Percentiles rank a stretch among this genome's conserved stretches.
Conservation (phyloP, 2,113 vertebrate genomes). For the Lasiurus borealis region DNA sequence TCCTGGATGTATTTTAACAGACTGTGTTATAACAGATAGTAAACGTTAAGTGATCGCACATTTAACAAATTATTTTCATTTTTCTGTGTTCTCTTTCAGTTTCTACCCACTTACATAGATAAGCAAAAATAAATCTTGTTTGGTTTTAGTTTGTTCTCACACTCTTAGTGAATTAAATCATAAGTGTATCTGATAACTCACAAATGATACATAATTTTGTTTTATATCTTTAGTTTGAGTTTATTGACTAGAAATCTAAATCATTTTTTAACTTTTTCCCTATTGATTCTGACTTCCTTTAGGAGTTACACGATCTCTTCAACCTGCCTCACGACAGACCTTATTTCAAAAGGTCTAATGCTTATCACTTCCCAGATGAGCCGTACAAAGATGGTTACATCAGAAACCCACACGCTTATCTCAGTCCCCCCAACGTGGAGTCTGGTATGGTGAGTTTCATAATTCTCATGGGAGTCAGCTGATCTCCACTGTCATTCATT, state of each 20-base stretch:
- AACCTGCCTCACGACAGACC: slow-evolving; percentile 92
- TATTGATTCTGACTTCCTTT: slow-evolving; percentile 59
- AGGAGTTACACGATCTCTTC: slow-evolving; percentile 94
- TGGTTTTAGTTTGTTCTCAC: slow-evolving; percentile 9
- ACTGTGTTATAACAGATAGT: not conserved
- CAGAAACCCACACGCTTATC: slow-evolving; percentile 92
- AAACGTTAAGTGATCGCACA: not conserved
- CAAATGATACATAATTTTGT: not conserved
- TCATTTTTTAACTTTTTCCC: slow-evolving; percentile 31
- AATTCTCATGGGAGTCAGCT: slow-evolving; percentile 33
- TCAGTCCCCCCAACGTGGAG: slow-evolving; percentile 90
- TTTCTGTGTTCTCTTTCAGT: not conserved
- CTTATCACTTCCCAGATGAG: slow-evolving; percentile 94
- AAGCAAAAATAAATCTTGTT: slow-evolving; percentile 20
- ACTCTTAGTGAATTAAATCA: slow-evolving; percentile 19
- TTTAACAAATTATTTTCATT: slow-evolving; percentile 53
- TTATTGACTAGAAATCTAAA: slow-evolving; percentile 30
- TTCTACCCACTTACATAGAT: not conserved
- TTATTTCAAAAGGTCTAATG: slow-evolving; percentile 93
- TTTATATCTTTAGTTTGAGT: slow-evolving; percentile 22
- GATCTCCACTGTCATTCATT: slow-evolving; percentile 8
- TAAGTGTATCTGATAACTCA: slow-evolving; percentile 28
- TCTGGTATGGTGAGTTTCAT: slow-evolving; percentile 89
- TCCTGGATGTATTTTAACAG: not conserved
- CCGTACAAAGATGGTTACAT: slow-evolving; percentile 94